Base-by-base conservation (phyloP, 2,797 vertebrate genomes). In the Acropternis orthonyx region DNA sequence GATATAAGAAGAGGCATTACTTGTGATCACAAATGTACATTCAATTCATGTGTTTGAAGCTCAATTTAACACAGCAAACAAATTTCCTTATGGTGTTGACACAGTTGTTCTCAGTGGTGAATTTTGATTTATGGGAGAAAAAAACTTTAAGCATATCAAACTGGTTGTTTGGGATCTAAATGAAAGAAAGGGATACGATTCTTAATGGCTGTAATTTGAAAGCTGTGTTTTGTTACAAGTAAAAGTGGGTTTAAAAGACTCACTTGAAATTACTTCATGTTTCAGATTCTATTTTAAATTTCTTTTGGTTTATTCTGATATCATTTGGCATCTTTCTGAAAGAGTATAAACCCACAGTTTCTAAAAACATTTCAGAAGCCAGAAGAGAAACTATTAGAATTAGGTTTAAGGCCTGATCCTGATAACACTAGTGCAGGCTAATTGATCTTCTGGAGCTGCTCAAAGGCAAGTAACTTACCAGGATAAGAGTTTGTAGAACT, bases 41-140 rank as follows among this genome's bases (percentile, higher is more conserved):
- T 97, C 94, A 97, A 7, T 95, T 97, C 96, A 86, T 95, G 95
- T 94, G 97, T 98, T 98, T 97, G 96, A 98, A 97, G 94, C 97
- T 97, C 96, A 97, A 88, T 98, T 97, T 97, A 97, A 97, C 97
- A 97, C 95, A 96, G 95, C 96, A 98, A 98, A 98, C 96, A 97
- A 83, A 97, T 98, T 97, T 97, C 92, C 84, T 97, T 85, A 82
- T 51, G 79, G 79, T 88, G 93, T 97, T 97, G 97, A 89, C 95
- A 89, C 94, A 92, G 92, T 98, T 97, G 94, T 97, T 97, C 93
- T 97, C 72, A 49, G 74, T 93, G 88, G 86, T 96, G 93, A 96
- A 78, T 97, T 98, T 96, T 95, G 89, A 96, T 97, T 97, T 96
- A 84, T n/a, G 63, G 37, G 20, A 14, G 11, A 30, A 80, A 90